These are phyloP conservation scores for Eupithecia subfuscata DNA, from an alignment of 2,888 invertebrate species.

Conservation along the genomic window DNA sequence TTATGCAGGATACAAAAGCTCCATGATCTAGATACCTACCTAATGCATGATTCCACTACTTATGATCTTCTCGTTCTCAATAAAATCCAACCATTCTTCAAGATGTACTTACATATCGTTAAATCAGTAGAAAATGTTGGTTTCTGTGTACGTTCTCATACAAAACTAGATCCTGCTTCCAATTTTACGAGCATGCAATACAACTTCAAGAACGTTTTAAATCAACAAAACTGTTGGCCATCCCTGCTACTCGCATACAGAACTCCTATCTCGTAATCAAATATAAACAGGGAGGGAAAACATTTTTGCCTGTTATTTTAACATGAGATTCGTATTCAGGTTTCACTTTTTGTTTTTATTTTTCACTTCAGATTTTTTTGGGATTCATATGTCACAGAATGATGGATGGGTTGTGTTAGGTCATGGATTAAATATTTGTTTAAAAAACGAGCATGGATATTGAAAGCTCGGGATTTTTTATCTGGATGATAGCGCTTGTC, in stretches of 20 bases:
- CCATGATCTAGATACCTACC: neutral
- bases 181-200: conserved; percentile 3
- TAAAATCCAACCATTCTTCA: neutral
- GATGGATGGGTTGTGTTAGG: conserved; percentile 19
- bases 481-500: no score
- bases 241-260: conserved; percentile 19
- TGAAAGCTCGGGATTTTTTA: neutral
- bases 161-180: neutral
- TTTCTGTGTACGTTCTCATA: neutral
- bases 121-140: neutral
- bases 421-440: conserved; percentile 15
- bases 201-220: neutral
- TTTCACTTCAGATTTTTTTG: conserved; percentile 11
- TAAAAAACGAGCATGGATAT: neutral
- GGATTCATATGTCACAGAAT: conserved; percentile 16
- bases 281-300: conserved; percentile 41
- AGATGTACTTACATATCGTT: neutral
- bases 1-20: neutral
- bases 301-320: conserved; percentile 35
- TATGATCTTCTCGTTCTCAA: neutral
- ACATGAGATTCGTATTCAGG: conserved; percentile 31
- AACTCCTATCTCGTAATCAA: conserved; percentile 40
- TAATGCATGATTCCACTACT: neutral
- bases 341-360: conserved; percentile 29
- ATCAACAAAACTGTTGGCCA: conserved; percentile 21